Evolutionary conservation across 2,113 vertebrate species (phyloP), one percentile per base, ranked within the genome.

Genomic region (Neopipo cinnamomea): DNA sequence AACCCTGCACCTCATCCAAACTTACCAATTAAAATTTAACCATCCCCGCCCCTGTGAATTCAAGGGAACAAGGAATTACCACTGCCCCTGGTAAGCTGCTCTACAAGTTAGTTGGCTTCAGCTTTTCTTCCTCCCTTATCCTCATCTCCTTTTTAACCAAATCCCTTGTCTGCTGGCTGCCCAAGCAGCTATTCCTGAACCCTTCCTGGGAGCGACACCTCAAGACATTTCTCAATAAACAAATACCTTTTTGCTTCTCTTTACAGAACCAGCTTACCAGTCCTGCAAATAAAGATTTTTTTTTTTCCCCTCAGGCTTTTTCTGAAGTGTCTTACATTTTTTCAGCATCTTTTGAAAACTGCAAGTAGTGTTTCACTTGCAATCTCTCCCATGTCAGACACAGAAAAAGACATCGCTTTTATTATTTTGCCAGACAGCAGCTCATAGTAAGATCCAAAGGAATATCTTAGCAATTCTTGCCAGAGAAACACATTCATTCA

Each of bases 391-490:
- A 2, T 24, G 46, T 41, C 78, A 82, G 52, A n/a, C 84, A 79
- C 59, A 28, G 14, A 80, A 58, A 83, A 44, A 62, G 37, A 56
- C 28, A 11, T 25, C 47, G 31, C 67, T 85, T 84, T 37, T 79
- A 78, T 94, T 94, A 55, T 68, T 83, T 62, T 95, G 91, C 81
- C 53, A 70, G 89, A 83, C 67, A 90, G 88, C 17, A 2, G 56
- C 71, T 92, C 75, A 24, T 59, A 71, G 83, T 67, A 77, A 88
- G 71, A 93, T 72, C 74, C 91, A 76, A 89, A 93, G 73, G 89
- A 85, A 37, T 70, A 85, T 23, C 74, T 83, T 73, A 62, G 89
- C 53, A 65, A 63, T 83, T 72, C 85, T 53, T 73, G 85, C 84
- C 53, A 49, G 35, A 73, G 87, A 70, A 94, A 85, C 81, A 65